Percentiles rank a stretch among this genome's conserved stretches.
These are phyloP conservation scores for Aphidius colemani DNA, from an alignment of 2,888 invertebrate species.

Conservation along the genomic window DNA sequence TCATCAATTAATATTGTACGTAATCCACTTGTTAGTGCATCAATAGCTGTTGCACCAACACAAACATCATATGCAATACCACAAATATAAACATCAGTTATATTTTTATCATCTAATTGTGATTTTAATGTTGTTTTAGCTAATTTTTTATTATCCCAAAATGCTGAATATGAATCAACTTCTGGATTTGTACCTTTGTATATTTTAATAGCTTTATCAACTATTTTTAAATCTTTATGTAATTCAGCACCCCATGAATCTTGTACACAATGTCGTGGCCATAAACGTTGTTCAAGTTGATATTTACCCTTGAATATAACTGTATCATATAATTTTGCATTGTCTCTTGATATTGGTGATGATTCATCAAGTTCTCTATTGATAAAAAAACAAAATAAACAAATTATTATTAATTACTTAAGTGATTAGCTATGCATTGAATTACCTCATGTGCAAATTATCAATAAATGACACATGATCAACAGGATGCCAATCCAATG, in stretches of 20 bases:
- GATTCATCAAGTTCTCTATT: constrained; percentile 52
- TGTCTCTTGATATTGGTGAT: constrained; percentile 62
- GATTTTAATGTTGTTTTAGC: constrained; percentile 83
- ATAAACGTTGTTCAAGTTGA: constrained; percentile 84
- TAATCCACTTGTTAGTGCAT: constrained; percentile 89
- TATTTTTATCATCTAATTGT: constrained; percentile 77
- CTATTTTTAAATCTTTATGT: constrained; percentile 85
- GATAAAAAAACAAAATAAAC: constrained; percentile 4
- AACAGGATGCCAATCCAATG: constrained; percentile 96
- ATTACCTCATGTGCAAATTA: constrained; percentile 70
- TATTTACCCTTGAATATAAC: constrained; percentile 91
- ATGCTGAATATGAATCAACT: constrained; percentile 96
- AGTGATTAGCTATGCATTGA: not conserved
- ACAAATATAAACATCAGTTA: constrained; percentile 92
- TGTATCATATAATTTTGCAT: constrained; percentile 84
- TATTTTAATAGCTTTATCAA: constrained; percentile 77
- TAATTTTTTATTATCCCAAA: constrained; percentile 95
- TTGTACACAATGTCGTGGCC: constrained; percentile 97
- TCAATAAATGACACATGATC: constrained; percentile 97
- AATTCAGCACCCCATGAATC: constrained; percentile 94
- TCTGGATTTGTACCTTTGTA: constrained; percentile 93
- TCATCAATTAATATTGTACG: constrained; percentile 88
- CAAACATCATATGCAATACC: constrained; percentile 96
- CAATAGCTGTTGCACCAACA: constrained; percentile 87
- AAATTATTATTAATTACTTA: not conserved